Percentiles rank a stretch among this genome's conserved stretches.
phyloP scores from a whole-genome alignment of 2,797 vertebrate species.

The Spinibarbus caldwelli region DNA sequence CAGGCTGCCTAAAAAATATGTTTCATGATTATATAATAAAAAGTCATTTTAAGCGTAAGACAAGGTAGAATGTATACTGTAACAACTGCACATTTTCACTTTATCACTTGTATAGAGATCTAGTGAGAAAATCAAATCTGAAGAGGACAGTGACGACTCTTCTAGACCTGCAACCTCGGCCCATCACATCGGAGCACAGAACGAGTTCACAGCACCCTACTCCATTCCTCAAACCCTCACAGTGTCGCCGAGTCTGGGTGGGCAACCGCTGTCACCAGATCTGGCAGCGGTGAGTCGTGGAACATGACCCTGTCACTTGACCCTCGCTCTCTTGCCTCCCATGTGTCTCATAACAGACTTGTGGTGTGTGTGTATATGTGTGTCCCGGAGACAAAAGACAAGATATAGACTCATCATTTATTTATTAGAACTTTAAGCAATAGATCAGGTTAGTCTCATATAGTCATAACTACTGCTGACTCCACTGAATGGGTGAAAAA shows the following conservation, averaged over 20 bases:
- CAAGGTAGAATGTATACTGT: not conserved
- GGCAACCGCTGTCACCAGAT: constrained; percentile 75
- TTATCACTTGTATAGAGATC: constrained; percentile 65
- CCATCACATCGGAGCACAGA: constrained; percentile 51
- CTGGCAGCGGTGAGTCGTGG: constrained; percentile 77
- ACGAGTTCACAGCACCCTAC: constrained; percentile 57
- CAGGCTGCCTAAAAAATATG: no score
- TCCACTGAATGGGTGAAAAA: not conserved
- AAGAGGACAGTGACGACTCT: constrained; percentile 62
- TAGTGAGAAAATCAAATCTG: constrained; percentile 49
- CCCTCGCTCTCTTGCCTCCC: constrained; percentile 11
- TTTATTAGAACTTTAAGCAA: constrained; percentile 49
- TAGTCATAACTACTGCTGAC: not conserved
- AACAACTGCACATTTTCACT: not conserved
- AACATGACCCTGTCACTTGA: constrained; percentile 25
- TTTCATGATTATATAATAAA: no score
- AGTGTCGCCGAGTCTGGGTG: constrained; percentile 64
- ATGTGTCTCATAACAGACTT: constrained; percentile 20
- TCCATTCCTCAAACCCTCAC: constrained; percentile 68
- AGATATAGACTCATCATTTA: constrained; percentile 60
- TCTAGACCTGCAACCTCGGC: constrained; percentile 48
- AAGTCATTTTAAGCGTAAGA: no score
- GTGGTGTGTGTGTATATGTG: constrained; percentile 15
- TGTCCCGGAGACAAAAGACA: constrained; percentile 39
- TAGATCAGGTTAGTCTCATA: not conserved